Evolutionary conservation across 1,140 invertebrate genomes (phyloP), one percentile per base, ranked within the genome.

Genomic region (Formica exsecta): DNA sequence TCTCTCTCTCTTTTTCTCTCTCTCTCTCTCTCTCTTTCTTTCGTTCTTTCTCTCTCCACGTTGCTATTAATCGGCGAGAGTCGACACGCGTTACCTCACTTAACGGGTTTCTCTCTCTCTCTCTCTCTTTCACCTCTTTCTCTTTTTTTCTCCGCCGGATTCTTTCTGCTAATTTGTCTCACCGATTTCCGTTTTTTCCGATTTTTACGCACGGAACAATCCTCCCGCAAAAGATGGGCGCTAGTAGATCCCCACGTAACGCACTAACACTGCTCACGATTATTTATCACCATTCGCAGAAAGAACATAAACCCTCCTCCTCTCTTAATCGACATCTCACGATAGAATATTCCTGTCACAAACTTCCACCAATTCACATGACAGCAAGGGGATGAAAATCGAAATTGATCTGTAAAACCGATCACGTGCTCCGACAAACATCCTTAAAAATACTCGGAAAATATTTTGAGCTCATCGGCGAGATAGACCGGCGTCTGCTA

Each of bases 11-110:
- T 66, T 41, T n/a, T 38, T 68, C 41, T 3, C 29, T 77, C 29
- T 65, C 38, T 76, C 61, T 87, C 79, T 38, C 19, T 22, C 38
- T 76, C 61, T 87, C 79, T 38, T 9, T 22, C 25, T 79, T 29
- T 70, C 38, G 36, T n/a, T 3, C 29, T 74, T n/a, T 71, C 38
- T 77, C 54, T 87, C 83, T 36, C 48, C 11, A n/a, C 32, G n/a
- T 66, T n/a, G 85, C 79, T 90, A 87, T 91, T 86, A 91, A 91
- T 91, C 86, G 81, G 19, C 88, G 87, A 91, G 86, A 90, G 85
- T 70, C 66, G 68, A 80, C 62, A 85, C 79, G 57, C 77, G 84
- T 91, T 89, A 87, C 79, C 48, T 83, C 85, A 81, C 91, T 91
- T 92, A 92, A 92, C 86, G 91, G 90, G 87, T 87, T 81, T 73